phyloP scores from a whole-genome alignment of 2,113 vertebrate genomes.

The Alaudala cheleensis region DNA sequence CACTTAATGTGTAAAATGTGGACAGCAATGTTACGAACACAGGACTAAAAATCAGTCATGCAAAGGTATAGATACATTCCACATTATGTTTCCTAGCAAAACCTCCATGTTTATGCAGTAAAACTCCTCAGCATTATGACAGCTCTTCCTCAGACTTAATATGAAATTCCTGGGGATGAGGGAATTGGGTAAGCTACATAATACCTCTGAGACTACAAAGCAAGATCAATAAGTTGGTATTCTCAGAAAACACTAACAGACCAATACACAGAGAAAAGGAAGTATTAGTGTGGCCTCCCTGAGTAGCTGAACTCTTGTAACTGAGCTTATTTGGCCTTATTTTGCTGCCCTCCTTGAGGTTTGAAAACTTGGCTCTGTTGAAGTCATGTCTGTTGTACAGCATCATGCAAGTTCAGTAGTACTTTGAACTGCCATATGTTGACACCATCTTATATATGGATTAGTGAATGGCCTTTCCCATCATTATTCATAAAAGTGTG shows the following conservation, averaged over 20 bases:
- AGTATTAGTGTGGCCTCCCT: neutral
- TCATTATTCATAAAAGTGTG: neutral
- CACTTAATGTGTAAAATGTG: neutral
- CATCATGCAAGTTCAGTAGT: neutral
- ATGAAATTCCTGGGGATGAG: neutral
- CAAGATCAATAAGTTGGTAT: neutral
- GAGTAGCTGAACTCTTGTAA: neutral
- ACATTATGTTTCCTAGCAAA: neutral
- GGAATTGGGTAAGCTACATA: neutral
- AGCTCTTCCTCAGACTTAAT: neutral
- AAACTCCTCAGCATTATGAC: neutral
- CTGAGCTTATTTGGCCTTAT: neutral
- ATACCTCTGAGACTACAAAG: neutral
- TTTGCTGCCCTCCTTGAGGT: neutral
- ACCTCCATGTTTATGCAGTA: neutral
- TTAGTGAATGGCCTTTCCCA: neutral
- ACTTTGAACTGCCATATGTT: neutral
- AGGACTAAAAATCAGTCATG: neutral
- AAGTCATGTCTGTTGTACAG: neutral
- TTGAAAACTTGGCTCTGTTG: neutral
- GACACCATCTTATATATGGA: neutral
- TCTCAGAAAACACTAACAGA: neutral
- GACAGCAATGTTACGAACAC: neutral
- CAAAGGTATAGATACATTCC: neutral
- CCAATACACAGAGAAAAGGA: neutral